Conservation (phyloP, 2,888 invertebrate genomes). For the Idaea aversata region DNA sequence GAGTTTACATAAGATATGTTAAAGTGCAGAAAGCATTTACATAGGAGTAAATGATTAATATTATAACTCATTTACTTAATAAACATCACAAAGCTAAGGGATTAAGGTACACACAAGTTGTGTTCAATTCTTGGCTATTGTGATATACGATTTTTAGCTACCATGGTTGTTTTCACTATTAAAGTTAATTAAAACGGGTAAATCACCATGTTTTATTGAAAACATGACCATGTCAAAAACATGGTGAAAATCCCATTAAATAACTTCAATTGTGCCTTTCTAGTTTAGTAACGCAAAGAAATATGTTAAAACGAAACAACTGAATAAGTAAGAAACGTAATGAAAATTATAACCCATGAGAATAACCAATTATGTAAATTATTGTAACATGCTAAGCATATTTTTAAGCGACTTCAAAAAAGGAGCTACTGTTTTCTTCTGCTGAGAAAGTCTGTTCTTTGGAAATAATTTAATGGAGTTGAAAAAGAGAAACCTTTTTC, state of each 20-base stretch:
- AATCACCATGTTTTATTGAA: too few species aligned
- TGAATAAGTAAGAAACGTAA: neutral
- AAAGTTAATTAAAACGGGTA: too few species aligned
- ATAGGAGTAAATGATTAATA: neutral
- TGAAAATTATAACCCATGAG: conserved; percentile 22
- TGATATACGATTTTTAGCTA: too few species aligned
- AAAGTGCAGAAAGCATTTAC: neutral
- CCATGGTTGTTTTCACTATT: too few species aligned
- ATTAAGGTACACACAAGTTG: neutral
- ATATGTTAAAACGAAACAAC: neutral
- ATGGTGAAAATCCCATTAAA: too few species aligned
- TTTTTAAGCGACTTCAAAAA: conserved; percentile 26
- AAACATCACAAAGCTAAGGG: neutral
- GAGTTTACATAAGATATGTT: too few species aligned
- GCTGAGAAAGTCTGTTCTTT: neutral
- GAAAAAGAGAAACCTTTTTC: too few species aligned
- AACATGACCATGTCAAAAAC: too few species aligned
- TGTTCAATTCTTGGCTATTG: neutral
- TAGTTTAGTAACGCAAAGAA: neutral
- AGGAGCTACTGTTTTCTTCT: neutral
- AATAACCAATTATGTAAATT: conserved; percentile 38
- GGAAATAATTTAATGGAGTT: neutral
- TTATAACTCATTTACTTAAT: neutral
- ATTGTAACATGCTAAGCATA: conserved; percentile 60
- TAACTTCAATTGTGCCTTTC: neutral